Conservation (phyloP, 2,888 invertebrate species). For the Vandiemenella viatica region DNA sequence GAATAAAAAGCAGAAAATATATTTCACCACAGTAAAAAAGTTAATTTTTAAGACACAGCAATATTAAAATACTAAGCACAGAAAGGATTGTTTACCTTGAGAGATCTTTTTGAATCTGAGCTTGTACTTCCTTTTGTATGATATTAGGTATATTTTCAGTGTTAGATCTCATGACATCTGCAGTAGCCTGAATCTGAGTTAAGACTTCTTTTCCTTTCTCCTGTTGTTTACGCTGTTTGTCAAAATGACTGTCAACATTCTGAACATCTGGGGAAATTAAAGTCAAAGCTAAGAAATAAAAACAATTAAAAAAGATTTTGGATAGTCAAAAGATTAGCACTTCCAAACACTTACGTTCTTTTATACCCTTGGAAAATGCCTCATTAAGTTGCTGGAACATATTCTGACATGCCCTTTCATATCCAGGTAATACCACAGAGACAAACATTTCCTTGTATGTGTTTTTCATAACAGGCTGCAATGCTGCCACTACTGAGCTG, state of each 20-base stretch:
- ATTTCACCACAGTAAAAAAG: too few relatives aligned
- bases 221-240: conserved; percentile 28
- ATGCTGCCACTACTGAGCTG: conserved; percentile 46
- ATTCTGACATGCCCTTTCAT: conserved; percentile 71
- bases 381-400: conserved; percentile 84
- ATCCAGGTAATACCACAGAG: conserved; percentile 62
- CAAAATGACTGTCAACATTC: conserved; percentile 30
- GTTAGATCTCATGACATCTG: conserved; percentile 27
- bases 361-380: conserved; percentile 73
- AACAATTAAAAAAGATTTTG: background rate
- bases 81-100: conserved; percentile 27
- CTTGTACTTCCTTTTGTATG: conserved; percentile 19
- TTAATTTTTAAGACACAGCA: too few relatives aligned
- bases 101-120: conserved; percentile 26
- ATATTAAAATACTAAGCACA: too few relatives aligned
- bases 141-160: conserved; percentile 23
- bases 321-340: background rate
- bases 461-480: conserved; percentile 57
- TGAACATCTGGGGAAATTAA: conserved; percentile 23
- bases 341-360: conserved; percentile 60
- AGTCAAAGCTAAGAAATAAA: conserved; percentile 25
- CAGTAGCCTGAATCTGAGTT: conserved; percentile 28
- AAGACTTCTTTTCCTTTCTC: conserved; percentile 30
- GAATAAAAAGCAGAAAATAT: too few relatives aligned
- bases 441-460: conserved; percentile 65